A percentile compares a stretch with the other conserved stretches of the same genome.
phyloP scores from a whole-genome alignment of 2,113 vertebrate genomes.

The Caracal caracal region DNA sequence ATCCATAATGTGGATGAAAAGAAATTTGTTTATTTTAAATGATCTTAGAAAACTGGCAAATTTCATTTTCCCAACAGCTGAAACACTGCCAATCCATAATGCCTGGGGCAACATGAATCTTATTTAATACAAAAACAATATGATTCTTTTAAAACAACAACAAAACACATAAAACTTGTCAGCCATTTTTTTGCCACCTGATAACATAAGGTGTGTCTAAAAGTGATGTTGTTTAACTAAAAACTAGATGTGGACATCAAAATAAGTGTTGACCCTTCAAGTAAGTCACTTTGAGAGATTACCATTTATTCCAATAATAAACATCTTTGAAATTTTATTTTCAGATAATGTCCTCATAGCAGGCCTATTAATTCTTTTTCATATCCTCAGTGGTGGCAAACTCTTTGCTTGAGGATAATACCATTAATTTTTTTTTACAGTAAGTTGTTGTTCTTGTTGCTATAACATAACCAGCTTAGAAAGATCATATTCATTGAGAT shows the following conservation, averaged over 20 bases:
- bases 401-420: constrained; percentile 46
- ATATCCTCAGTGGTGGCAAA: not conserved
- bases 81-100: constrained; percentile 65
- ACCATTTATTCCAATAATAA: constrained; percentile 29
- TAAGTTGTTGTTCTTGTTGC: constrained; percentile 28
- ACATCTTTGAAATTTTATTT: constrained; percentile 55
- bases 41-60: constrained; percentile 64
- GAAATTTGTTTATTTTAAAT: constrained; percentile 73
- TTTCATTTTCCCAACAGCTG: constrained; percentile 67
- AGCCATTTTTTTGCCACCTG: constrained; percentile 23
- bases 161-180: constrained; percentile 47
- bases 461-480: constrained; percentile 37
- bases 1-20: constrained; percentile 68
- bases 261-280: constrained; percentile 11
- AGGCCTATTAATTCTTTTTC: constrained; percentile 22
- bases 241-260: constrained; percentile 23
- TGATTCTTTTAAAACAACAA: constrained; percentile 65
- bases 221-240: constrained; percentile 31
- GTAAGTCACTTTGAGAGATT: constrained; percentile 45
- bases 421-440: not conserved
- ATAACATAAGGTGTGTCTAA: not conserved
- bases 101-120: constrained; percentile 65
- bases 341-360: not conserved
- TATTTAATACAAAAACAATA: constrained; percentile 73
- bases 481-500: constrained; percentile 48